Evolutionary conservation across 2,888 invertebrate species (phyloP).

Genomic region (Limnephilus marmoratus): DNA sequence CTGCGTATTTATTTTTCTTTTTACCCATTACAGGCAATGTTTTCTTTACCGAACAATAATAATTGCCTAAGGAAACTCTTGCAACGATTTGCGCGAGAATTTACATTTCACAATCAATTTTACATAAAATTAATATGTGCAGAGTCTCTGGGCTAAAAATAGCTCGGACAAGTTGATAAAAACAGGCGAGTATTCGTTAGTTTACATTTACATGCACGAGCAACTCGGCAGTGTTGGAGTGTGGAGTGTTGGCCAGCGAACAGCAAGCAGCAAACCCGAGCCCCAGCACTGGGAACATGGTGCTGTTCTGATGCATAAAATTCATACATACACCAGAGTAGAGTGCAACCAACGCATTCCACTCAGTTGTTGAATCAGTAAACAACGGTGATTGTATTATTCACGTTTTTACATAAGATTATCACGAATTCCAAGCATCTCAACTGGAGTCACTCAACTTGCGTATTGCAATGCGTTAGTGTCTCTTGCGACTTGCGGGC

Average conservation of each 20-base stretch:
- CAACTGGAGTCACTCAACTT: background rate
- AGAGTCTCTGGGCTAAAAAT: conserved; percentile 55
- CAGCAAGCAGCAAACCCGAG: background rate
- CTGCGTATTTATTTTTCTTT: conserved; percentile 17
- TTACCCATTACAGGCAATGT: conserved; percentile 24
- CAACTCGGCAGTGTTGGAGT: conserved; percentile 46
- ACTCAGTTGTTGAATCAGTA: conserved; percentile 25
- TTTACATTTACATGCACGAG: conserved; percentile 51
- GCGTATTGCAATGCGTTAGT: background rate
- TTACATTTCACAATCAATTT: conserved; percentile 38
- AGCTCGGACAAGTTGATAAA: conserved; percentile 60
- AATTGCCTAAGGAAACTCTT: background rate
- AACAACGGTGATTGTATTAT: conserved; percentile 43
- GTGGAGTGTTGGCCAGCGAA: background rate
- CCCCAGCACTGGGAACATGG: background rate
- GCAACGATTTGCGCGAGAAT: conserved; percentile 19
- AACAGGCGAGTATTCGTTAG: conserved; percentile 49
- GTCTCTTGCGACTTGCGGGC: background rate
- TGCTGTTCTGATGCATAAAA: no score
- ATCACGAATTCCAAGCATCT: conserved; percentile 9
- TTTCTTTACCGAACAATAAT: background rate
- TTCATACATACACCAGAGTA: background rate
- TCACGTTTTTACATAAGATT: conserved; percentile 4
- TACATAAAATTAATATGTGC: conserved; percentile 37
- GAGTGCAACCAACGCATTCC: conserved; percentile 42